phyloP scores from a whole-genome alignment of 2,113 vertebrate species.

The Leuciscus idus region DNA sequence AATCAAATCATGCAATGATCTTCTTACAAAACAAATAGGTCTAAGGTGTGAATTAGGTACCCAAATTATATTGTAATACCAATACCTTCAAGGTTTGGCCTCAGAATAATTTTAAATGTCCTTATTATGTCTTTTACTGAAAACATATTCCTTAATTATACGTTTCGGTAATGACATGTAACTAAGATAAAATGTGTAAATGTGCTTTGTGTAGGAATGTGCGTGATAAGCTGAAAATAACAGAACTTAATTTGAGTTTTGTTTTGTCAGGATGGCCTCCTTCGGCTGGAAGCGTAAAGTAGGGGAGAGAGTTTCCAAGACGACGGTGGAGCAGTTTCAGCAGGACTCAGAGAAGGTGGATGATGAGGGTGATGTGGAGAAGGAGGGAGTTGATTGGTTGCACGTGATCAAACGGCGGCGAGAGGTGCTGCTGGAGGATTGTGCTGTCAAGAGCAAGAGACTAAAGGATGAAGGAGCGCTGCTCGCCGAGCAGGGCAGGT shows the following conservation, averaged over 20 bases:
- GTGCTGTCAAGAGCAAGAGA: conserved; percentile 79
- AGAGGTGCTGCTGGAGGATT: conserved; percentile 83
- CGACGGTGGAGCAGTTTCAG: conserved; percentile 87
- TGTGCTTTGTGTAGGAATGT: neutral
- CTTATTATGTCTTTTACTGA: neutral
- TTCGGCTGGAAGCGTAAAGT: conserved; percentile 96
- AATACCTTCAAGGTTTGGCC: neutral
- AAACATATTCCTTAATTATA: neutral
- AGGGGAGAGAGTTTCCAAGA: conserved; percentile 91
- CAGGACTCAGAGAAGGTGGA: conserved; percentile 79
- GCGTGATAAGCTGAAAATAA: neutral
- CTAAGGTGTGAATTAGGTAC: neutral
- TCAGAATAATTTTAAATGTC: neutral
- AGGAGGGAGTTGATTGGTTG: conserved; percentile 80
- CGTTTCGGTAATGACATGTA: neutral
- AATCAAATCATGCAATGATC: neutral
- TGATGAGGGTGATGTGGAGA: conserved; percentile 60
- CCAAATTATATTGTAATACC: neutral
- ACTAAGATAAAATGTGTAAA: neutral
- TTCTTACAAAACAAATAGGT: neutral
- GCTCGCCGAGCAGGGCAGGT: conserved; percentile 90
- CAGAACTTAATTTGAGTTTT: neutral
- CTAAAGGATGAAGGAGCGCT: conserved; percentile 87
- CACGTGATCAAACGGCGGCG: conserved; percentile 82
- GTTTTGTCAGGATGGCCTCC: conserved; percentile 83